phyloP scores from a whole-genome alignment of 2,888 invertebrate species.

The Crossocerus cetratus region DNA sequence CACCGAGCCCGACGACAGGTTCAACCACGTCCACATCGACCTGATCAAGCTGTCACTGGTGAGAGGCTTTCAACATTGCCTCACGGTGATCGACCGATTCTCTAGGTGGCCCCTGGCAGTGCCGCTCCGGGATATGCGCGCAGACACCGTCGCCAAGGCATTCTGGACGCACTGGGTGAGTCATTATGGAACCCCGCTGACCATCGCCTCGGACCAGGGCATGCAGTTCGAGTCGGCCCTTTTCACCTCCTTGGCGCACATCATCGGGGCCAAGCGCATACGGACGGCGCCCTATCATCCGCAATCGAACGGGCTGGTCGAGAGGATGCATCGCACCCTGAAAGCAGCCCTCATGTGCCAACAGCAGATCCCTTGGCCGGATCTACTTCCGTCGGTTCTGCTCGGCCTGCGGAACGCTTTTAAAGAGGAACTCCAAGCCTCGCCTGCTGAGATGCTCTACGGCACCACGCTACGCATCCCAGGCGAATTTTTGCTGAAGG shows the following conservation, averaged over 20 bases:
- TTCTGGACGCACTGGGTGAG: not conserved
- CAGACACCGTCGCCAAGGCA: not conserved
- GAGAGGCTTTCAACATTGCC: constrained; percentile 57
- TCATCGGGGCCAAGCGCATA: not conserved
- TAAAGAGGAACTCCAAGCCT: not conserved
- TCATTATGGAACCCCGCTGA: not conserved
- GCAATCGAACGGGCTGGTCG: constrained; percentile 7
- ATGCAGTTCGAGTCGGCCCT: constrained; percentile 11
- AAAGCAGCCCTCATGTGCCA: constrained; percentile 9
- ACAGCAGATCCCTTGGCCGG: not conserved
- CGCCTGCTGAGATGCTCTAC: too few species aligned
- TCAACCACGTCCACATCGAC: constrained; percentile 70
- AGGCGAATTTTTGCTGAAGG: too few species aligned
- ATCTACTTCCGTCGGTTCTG: not conserved
- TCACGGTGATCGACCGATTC: constrained; percentile 67
- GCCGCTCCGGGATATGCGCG: not conserved
- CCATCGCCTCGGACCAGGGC: constrained; percentile 14
- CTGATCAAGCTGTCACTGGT: constrained; percentile 46
- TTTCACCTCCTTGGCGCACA: constrained; percentile 2
- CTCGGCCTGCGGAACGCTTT: constrained; percentile 9
- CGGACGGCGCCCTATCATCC: constrained; percentile 21
- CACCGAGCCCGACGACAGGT: constrained; percentile 58
- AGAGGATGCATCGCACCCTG: constrained; percentile 17
- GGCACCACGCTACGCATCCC: too few species aligned
- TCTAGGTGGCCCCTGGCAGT: constrained; percentile 49